Percentiles rank a stretch among this genome's conserved stretches.
Evolutionary conservation across 1,140 invertebrate species (phyloP).

Genomic region (Drosophila sp.): DNA sequence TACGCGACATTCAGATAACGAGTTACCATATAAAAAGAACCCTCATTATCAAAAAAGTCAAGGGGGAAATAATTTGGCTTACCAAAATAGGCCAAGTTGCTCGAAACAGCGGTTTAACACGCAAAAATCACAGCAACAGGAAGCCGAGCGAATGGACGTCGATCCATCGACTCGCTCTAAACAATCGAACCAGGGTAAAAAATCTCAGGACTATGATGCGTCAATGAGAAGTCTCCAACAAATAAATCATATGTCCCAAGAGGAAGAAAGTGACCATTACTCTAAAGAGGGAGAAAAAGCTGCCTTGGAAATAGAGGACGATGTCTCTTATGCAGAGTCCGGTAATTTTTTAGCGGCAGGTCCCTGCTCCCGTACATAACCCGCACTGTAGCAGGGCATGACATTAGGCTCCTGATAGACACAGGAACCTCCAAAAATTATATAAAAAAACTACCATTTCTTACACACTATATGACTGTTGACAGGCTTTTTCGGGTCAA

Average conservation of each 20-base stretch:
- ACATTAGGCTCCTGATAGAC: conserved; percentile 42
- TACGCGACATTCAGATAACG: too few species aligned
- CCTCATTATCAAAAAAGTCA: conserved; percentile 14
- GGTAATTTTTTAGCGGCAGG: conserved; percentile 41
- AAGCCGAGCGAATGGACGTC: conserved; percentile 26
- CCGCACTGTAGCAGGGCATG: conserved; percentile 26
- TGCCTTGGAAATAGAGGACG: conserved; percentile 11
- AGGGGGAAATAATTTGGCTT: background rate
- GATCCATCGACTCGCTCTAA: conserved; percentile 22
- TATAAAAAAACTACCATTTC: conserved; percentile 8
- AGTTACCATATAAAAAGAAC: conserved; percentile 16
- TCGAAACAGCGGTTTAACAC: conserved; percentile 16
- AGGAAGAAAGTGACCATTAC: background rate
- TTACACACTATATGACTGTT: conserved; percentile 21
- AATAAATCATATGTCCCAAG: conserved; percentile 13
- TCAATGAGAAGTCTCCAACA: conserved; percentile 10
- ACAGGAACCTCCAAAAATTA: conserved; percentile 38
- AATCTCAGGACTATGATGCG: conserved; percentile 11
- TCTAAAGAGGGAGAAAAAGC: background rate
- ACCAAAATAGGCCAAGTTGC: conserved; percentile 4
- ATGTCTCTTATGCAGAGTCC: background rate
- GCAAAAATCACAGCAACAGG: conserved; percentile 15
- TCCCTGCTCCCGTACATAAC: conserved; percentile 35
- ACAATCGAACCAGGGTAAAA: conserved; percentile 15
- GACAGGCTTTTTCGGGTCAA: conserved; percentile 26